Evolutionary conservation across 2,888 invertebrate genomes (phyloP).

Genomic region (Gymnoscelis rufifasciata): DNA sequence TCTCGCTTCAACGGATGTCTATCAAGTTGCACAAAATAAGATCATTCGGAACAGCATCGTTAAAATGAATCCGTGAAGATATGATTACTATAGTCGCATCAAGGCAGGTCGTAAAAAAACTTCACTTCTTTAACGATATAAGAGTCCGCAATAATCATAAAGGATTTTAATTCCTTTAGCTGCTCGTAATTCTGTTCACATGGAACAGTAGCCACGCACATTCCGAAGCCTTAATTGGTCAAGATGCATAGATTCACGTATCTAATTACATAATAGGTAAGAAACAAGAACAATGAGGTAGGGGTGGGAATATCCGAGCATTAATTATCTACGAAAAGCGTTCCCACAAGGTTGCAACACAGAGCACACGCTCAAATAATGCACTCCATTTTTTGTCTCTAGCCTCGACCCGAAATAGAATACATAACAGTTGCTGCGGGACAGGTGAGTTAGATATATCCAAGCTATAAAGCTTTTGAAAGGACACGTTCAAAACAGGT

Average conservation of each 20-base stretch:
- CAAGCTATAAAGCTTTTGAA: constrained; percentile 27
- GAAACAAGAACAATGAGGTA: constrained; percentile 28
- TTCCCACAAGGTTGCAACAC: constrained; percentile 27
- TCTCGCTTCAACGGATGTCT: too few relatives aligned
- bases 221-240: constrained; percentile 25
- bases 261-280: constrained; percentile 28
- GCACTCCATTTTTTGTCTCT: constrained; percentile 18
- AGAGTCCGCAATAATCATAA: not conserved
- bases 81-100: too few relatives aligned
- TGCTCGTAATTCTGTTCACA: constrained; percentile 23
- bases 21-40: too few relatives aligned
- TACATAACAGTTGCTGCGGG: constrained; percentile 1
- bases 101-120: too few relatives aligned
- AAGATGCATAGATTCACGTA: constrained; percentile 30
- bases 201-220: constrained; percentile 22
- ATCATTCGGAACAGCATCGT: too few relatives aligned
- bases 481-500: constrained; percentile 45
- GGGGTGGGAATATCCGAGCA: constrained; percentile 28
- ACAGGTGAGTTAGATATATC: constrained; percentile 26
- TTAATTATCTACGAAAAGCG: constrained; percentile 28
- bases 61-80: too few relatives aligned
- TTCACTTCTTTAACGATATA: too few relatives aligned
- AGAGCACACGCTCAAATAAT: constrained; percentile 20
- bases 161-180: constrained; percentile 3
- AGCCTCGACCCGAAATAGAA: constrained; percentile 9